Base-by-base conservation (phyloP, 2,888 invertebrate species). In the Crocallis elinguaria region DNA sequence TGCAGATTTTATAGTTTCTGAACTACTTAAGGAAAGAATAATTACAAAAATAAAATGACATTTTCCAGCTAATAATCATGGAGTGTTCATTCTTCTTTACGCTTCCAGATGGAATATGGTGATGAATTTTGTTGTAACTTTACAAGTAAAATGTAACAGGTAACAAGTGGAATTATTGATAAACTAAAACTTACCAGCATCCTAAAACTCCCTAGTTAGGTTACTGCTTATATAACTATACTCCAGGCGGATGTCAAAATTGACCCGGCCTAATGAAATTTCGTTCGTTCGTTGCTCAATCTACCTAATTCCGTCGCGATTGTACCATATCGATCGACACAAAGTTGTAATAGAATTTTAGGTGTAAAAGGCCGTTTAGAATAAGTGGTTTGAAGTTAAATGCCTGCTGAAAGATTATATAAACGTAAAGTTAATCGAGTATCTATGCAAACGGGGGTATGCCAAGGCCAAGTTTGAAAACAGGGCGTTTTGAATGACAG, bases 181-280 rank as follows among this genome's bases (percentile, higher is more conserved):
- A 23, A 7, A 4, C 4, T 23, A 1, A 3, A n/a, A 14, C 33
- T 2, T n/a, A 19, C 21, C 1, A 36, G 7, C 12, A 23, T 23
- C 14, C 8, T 9, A 14, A 25, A 23, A 38, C 6, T 5, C 21
- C 14, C 12, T 1, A 39, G 11, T 29, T 39, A 2, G 7, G 29
- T 6, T 39, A 27, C 39, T 39, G 27, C 13, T 16, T 8, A 9
- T 0, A 27, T 11, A 11, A 38, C 5, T 11, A 3, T 23, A 16
- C 29, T 8, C 27, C 8, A 54, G 54, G 57, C 66, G 69, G 71
- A 75, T 74, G 71, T 74, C 68, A 70, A 71, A 75, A 75, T 73
- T 74, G 75, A 77, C 75, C 78, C 71, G 44, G 35, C 30, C 60
- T 79, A 78, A 82, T 79, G 69, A 73, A 80, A 82, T 80, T 77